Conservation (phyloP, 2,113 vertebrate genomes). For the Perca schrenkii region DNA sequence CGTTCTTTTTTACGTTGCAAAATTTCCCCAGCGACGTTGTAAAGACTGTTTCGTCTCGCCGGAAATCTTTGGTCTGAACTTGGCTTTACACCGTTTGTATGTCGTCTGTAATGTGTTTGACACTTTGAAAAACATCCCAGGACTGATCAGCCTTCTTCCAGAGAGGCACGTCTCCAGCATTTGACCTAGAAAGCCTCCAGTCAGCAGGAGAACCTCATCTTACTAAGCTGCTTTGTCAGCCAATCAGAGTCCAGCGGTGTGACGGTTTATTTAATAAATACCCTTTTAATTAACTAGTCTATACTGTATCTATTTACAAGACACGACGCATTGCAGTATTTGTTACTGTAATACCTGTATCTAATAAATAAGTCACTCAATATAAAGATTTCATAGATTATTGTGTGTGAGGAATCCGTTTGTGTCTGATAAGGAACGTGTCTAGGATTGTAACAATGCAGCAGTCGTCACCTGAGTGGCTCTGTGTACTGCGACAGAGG, state of each 20-base stretch:
- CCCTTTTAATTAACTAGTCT: background rate
- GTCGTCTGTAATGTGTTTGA: background rate
- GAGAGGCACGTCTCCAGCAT: background rate
- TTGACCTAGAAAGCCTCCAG: background rate
- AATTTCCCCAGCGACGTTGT: no score
- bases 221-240: constrained; percentile 11
- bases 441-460: background rate
- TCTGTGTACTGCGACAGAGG: constrained; percentile 79
- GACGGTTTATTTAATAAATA: background rate
- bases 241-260: background rate
- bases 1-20: no score
- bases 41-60: no score
- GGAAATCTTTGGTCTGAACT: no score
- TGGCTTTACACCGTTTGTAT: background rate
- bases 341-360: background rate
- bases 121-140: background rate
- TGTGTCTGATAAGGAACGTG: background rate
- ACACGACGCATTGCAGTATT: background rate
- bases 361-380: background rate
- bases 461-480: constrained; percentile 75
- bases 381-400: background rate
- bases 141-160: background rate
- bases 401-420: background rate
- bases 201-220: background rate
- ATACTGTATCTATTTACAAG: background rate